Evolutionary conservation across 1,140 invertebrate species (phyloP).

Genomic region (Subanguina moxae): DNA sequence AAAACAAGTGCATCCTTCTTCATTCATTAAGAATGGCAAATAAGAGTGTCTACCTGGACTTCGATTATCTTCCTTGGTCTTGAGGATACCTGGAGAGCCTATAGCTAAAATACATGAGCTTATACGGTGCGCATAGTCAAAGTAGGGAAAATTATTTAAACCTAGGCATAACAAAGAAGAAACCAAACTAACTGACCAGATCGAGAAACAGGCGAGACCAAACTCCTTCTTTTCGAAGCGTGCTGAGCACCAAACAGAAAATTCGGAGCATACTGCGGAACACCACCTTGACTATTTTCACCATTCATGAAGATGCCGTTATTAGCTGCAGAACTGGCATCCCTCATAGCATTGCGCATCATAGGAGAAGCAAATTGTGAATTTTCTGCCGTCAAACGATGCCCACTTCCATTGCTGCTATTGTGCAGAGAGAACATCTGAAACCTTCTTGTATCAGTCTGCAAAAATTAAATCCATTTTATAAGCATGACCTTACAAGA

Average conservation of each 20-base stretch:
- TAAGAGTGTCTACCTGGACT: background rate
- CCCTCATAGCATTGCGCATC: background rate
- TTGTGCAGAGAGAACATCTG: background rate
- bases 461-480: too few species aligned
- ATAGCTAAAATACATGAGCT: background rate
- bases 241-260: conserved; percentile 32
- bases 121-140: too few species aligned
- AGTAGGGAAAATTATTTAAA: too few species aligned
- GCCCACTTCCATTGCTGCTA: background rate
- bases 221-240: conserved; percentile 22
- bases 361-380: background rate
- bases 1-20: too few species aligned
- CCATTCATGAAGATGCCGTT: background rate
- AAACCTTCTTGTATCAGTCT: background rate
- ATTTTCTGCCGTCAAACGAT: background rate
- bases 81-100: conserved; percentile 20
- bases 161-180: background rate
- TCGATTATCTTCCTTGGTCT: conserved; percentile 2
- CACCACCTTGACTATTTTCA: background rate
- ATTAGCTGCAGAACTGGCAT: background rate
- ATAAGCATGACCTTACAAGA: too few species aligned
- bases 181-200: background rate
- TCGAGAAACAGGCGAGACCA: conserved; percentile 6
- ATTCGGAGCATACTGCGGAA: conserved; percentile 24
- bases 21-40: background rate